Conservation (phyloP, 2,888 invertebrate species). For the Ommatoiulus sabulosus region DNA sequence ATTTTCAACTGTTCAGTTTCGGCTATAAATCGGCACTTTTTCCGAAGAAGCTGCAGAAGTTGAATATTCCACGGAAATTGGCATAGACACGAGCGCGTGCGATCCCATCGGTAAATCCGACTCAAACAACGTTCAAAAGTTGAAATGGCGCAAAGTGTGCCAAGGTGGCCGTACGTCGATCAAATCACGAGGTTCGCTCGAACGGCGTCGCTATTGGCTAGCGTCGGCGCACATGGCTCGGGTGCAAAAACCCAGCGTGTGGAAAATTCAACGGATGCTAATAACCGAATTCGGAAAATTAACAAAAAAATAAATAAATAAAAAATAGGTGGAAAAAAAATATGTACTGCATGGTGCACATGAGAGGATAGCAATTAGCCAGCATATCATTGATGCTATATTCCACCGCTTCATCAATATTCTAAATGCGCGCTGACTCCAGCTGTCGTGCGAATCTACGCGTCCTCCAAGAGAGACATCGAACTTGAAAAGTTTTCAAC, state of each 20-base stretch:
- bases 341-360: too few species aligned
- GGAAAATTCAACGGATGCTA: not conserved
- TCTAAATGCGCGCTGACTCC: not conserved
- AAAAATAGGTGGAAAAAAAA: not conserved
- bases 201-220: not conserved
- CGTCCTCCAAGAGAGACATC: constrained; percentile 8
- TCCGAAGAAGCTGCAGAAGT: not conserved
- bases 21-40: not conserved
- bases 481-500: not conserved
- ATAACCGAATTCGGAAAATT: not conserved
- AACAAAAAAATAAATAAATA: not conserved
- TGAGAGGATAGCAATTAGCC: constrained; percentile 8
- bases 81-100: not conserved
- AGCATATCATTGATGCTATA: not conserved
- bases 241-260: not conserved
- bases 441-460: not conserved
- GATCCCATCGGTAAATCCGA: constrained; percentile 24
- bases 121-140: constrained; percentile 36
- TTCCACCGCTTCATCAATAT: constrained; percentile 4
- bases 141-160: constrained; percentile 40
- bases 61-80: not conserved
- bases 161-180: constrained; percentile 23
- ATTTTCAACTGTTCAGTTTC: not conserved
- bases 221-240: not conserved
- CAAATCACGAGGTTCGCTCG: not conserved